These are phyloP conservation scores for Neodon shergylaensis DNA, from an alignment of 2,113 vertebrate genomes.

Conservation along the genomic window DNA sequence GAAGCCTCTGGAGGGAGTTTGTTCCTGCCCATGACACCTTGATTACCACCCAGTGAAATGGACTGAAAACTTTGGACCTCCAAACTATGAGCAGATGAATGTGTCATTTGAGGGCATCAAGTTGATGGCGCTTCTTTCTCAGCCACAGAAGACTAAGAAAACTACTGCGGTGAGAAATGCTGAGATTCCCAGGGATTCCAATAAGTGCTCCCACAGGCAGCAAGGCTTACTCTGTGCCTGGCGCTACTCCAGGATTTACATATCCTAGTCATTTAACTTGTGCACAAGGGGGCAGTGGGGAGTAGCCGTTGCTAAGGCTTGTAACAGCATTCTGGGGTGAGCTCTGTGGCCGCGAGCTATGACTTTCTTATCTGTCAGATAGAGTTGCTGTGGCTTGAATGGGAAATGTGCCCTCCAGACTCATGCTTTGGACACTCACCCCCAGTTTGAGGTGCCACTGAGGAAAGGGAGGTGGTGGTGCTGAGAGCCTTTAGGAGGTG, in stretches of 20 bases:
- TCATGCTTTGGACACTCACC: not conserved
- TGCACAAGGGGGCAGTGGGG: not conserved
- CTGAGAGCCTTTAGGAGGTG: not conserved
- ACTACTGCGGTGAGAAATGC: not conserved
- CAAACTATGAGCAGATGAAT: conserved; percentile 24
- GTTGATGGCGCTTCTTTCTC: not conserved
- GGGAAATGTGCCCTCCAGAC: not conserved
- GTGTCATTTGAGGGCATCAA: not conserved
- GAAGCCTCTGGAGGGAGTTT: not conserved
- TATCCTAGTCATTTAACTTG: not conserved
- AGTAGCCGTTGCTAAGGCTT: not conserved
- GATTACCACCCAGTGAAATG: not conserved
- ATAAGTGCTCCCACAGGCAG: not conserved
- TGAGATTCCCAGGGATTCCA: not conserved
- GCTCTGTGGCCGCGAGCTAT: not conserved
- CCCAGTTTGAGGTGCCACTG: not conserved
- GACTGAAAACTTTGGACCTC: not conserved
- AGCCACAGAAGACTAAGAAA: conserved; percentile 2
- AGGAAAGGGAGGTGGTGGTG: not conserved
- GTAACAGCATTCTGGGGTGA: not conserved
- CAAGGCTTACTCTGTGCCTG: not conserved
- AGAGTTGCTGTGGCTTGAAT: not conserved
- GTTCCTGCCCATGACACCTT: not conserved
- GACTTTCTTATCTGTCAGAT: not conserved
- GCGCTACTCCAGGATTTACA: not conserved